Base-by-base conservation (phyloP, 2,888 invertebrate species). In the Campoplex capitator region DNA sequence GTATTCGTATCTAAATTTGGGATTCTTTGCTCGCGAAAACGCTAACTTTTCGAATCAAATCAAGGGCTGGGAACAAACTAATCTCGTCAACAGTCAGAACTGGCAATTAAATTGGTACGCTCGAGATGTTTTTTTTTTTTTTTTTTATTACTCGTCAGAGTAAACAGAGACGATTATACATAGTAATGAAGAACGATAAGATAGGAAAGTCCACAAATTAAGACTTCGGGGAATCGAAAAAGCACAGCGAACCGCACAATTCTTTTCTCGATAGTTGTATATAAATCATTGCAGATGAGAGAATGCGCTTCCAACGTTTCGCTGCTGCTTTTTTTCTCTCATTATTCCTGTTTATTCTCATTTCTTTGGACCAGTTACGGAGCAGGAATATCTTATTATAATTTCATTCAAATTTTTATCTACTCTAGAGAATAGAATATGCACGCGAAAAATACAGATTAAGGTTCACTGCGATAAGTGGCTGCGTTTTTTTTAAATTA, bases 231-330 rank as follows among this genome's bases (percentile, higher is more conserved):
- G 54, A 76, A 32, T 58, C 35, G 73, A 67, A 81, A 85, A 81
- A 67, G 18, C 70, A 54, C 23, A 56, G 32, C 65, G 45, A 75
- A 74, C 79, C 32, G 42, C 28, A 23, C 68, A 1, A 23, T 62
- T 42, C 42, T 35, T 62, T 42, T 45, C 62, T 56, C 35, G 9
- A n/a, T n/a, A 48, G 58, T 51, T 51, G 51, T 48, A 48, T 77
- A 73, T 73, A 73, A 81, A 85, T 81, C 73, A 35, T 18, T 77
- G 51, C 51, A 75, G 38, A 58, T 32, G 67, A 67, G 68, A 58
- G 56, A 38, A 11, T 18, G 18, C 48, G 38, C 67, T 6, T 65
- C 35, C 35, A 16, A 48, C 35, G 32, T 16, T 76, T 45, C 67
- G 28, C 68, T 48, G 35, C 35, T 62, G 51, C 54, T 79, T 58